Conservation (phyloP, 2,888 invertebrate species). For the Orthosia incerta region DNA sequence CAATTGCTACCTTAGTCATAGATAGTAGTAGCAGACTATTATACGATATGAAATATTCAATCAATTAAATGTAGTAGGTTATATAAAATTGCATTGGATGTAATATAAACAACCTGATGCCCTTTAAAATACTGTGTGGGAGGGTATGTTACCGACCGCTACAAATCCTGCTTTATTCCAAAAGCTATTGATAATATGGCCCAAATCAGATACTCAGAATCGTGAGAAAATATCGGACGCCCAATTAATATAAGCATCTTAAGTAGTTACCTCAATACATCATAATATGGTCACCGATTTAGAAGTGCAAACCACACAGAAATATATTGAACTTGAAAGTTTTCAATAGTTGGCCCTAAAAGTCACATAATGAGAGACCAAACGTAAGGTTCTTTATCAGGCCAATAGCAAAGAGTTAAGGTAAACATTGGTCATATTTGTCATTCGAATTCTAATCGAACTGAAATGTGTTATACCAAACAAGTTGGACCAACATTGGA, state of each 20-base stretch:
- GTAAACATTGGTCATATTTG: constrained; percentile 64
- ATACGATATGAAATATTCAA: neutral
- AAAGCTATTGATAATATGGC: constrained; percentile 21
- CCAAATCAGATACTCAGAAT: constrained; percentile 20
- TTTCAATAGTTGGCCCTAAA: constrained; percentile 30
- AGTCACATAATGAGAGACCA: constrained; percentile 33
- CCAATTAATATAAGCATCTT: constrained; percentile 11
- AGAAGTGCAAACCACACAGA: constrained; percentile 32
- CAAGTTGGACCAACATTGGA: constrained; percentile 70
- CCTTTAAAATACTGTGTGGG: constrained; percentile 29
- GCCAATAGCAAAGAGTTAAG: constrained; percentile 54
- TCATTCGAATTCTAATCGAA: constrained; percentile 65
- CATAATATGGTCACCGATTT: constrained; percentile 29
- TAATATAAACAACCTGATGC: constrained; percentile 11
- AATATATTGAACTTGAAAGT: constrained; percentile 28
- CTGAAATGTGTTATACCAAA: constrained; percentile 67
- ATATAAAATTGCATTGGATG: neutral
- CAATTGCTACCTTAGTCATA: neutral
- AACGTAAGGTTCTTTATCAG: constrained; percentile 48
- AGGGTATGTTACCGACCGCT: constrained; percentile 12
- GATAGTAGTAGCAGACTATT: neutral
- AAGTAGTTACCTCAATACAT: constrained; percentile 20
- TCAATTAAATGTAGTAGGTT: neutral
- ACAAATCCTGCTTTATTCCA: constrained; percentile 13
- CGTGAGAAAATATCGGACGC: constrained; percentile 42